Base-by-base conservation (phyloP, 2,888 invertebrate species). In the Pristionchus entomophagus region DNA sequence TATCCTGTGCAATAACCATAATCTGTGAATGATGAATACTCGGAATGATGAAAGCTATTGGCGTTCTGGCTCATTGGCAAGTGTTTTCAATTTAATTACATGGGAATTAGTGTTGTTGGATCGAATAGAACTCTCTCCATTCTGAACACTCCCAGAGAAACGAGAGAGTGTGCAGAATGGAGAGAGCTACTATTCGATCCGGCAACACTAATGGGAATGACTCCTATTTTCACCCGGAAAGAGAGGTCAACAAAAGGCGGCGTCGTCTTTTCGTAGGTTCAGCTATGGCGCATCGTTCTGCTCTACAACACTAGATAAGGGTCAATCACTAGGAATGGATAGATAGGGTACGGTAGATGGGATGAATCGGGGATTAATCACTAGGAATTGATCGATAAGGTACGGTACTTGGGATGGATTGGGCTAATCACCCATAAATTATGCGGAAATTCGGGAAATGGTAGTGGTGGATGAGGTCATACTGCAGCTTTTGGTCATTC, bases 11-110 rank as follows among this genome's bases (percentile, higher is more conserved):
- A 38, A 73, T 73, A 73, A 73, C 73, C 73, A 73, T 73, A 26
- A 73, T 73, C 73, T 73, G 73, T 73, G n/a, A 73, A 73, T 69
- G n/a, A 4, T 73, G 73, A 73, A 10, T 73, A 41, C 73, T 73
- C 41, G 73, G 26, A 41, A 73, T 73, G n/a, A n/a, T n/a, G 73
- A 73, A 73, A 73, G 41, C 73, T 38, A 41, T 73, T 29, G 29
- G 65, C 38, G n/a, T n/a, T n/a, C n/a, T n/a, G n/a, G n/a, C n/a
- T n/a, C n/a, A n/a, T n/a, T n/a, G n/a, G n/a, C n/a, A n/a, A n/a
- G n/a, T n/a, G n/a, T n/a, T n/a, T n/a, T n/a, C n/a, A n/a, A n/a
- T n/a, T n/a, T n/a, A 45, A 6, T 10, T 45, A 14, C 45, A 45
- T 6, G 45, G 41, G 41, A 73, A 26, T 73, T 69, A 38, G 69